phyloP scores from a whole-genome alignment of 2,113 vertebrate genomes.

The Rhea pennata region DNA sequence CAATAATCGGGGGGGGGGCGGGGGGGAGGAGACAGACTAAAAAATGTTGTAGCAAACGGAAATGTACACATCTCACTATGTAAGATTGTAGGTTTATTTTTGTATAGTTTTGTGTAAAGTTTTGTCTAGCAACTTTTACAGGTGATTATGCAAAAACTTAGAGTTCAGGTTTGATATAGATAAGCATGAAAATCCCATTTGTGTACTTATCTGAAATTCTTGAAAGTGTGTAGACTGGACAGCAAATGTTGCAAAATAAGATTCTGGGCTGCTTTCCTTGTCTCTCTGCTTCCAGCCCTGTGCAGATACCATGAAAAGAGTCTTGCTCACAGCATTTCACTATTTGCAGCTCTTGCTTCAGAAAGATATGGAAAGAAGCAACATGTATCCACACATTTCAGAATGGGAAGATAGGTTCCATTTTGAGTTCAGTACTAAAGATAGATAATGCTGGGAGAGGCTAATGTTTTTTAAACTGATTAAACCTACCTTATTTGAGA shows the following conservation, averaged over 20 bases:
- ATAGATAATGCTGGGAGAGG: too few species aligned
- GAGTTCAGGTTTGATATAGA: not conserved
- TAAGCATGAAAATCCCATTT: not conserved
- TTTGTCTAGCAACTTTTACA: not conserved
- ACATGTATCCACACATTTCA: not conserved
- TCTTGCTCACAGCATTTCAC: rapidly evolving
- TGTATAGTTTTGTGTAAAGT: not conserved
- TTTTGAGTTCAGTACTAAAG: not conserved
- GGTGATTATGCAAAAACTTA: not conserved
- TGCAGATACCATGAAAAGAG: rapidly evolving
- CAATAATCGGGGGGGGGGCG: too few species aligned
- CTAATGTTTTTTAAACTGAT: not conserved
- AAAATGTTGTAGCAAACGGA: too few species aligned
- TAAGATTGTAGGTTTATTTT: not conserved
- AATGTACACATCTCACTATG: not conserved
- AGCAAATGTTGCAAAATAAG: not conserved
- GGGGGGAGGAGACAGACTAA: too few species aligned
- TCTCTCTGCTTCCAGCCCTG: rapidly evolving
- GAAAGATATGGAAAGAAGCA: not conserved
- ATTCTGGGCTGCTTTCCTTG: not conserved
- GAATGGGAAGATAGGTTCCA: not conserved
- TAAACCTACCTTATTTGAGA: not conserved
- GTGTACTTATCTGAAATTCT: not conserved
- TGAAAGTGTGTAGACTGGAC: too few species aligned
- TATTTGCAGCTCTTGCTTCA: not conserved